Evolutionary conservation across 1,140 invertebrate genomes (phyloP).

Genomic region (Diachasmimorpha longicaudata): DNA sequence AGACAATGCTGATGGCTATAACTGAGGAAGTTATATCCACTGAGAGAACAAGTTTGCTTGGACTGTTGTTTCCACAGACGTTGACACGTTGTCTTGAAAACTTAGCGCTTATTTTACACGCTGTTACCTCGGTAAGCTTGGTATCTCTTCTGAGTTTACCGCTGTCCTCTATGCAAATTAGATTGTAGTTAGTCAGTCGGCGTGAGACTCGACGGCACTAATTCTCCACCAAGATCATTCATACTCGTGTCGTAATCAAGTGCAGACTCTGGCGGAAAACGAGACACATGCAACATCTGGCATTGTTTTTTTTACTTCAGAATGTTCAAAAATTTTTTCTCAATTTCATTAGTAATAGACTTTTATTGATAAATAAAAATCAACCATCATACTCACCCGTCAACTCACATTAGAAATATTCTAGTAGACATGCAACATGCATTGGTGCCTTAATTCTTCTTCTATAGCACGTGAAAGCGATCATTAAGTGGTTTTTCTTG

Average conservation of each 20-base stretch:
- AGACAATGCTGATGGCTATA: conserved; percentile 38
- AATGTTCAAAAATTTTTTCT: too few relatives aligned
- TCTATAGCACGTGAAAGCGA: neutral
- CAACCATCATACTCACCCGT: neutral
- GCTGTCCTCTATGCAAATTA: conserved; percentile 62
- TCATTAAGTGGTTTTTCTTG: neutral
- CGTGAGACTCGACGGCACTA: neutral
- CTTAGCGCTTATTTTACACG: conserved; percentile 66
- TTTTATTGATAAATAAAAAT: neutral
- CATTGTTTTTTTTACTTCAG: too few relatives aligned
- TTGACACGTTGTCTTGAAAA: conserved; percentile 59
- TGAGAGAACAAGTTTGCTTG: conserved; percentile 32
- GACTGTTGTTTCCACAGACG: conserved; percentile 12
- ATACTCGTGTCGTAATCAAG: too few relatives aligned
- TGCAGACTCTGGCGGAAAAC: too few relatives aligned
- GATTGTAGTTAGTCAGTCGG: conserved; percentile 6
- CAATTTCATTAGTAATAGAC: neutral
- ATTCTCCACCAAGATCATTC: too few relatives aligned
- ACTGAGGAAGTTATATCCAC: conserved; percentile 44
- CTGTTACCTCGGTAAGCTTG: conserved; percentile 63
- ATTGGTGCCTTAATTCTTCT: neutral
- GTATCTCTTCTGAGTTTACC: conserved; percentile 50
- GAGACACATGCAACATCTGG: too few relatives aligned
- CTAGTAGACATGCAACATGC: neutral
- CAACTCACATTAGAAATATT: neutral